Evolutionary conservation across 2,888 invertebrate genomes (phyloP), one percentile per base, ranked within the genome.

Genomic region (Amphipoea lucens): DNA sequence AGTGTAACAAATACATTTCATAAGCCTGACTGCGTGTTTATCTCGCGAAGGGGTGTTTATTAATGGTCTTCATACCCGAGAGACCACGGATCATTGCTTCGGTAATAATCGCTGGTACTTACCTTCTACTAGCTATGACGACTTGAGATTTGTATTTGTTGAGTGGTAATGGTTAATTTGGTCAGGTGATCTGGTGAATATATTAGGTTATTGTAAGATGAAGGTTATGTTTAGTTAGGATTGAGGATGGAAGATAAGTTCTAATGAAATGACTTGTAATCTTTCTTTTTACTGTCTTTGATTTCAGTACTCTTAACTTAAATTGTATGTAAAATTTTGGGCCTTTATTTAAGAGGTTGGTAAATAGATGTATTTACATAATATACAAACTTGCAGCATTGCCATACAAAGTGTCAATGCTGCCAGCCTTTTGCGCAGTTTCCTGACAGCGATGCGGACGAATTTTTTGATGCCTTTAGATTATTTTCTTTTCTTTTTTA

Each of bases 131-230:
- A 51, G 45, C 29, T 45, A 17, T 63, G 42, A 83, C 86, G 42
- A 51, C 79, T 65, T 67, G 48, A 83, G 62, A 86, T 83, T 83
- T 86, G 78, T 82, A 62, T 40, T n/a, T 40, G 67, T 72, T 85
- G n/a, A n/a, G 62, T n/a, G 40, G 2, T 74, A 51, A 81, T 74
- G 51, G 45, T 29, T 40, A 29, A 81, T 82, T 85, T 69, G 17
- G 51, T n/a, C 63, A 60, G 57, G 63, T 12, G 20, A 78, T 75
- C 20, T 74, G 6, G 45, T 81, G 54, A 20, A 79, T 74, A 48
- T n/a, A n/a, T 79, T 68, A 42, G 29, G 23, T 4, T 1, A 20
- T 74, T n/a, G 29, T 48, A 12, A 65, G 40, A 23, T 36, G 4
- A n/a, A 51, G 29, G 14, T 57, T 6, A n/a, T 14, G 12, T 62